Evolutionary conservation across 1,140 invertebrate species (phyloP), one percentile per base, ranked within the genome.

Genomic region (Drosophila bifasciata): DNA sequence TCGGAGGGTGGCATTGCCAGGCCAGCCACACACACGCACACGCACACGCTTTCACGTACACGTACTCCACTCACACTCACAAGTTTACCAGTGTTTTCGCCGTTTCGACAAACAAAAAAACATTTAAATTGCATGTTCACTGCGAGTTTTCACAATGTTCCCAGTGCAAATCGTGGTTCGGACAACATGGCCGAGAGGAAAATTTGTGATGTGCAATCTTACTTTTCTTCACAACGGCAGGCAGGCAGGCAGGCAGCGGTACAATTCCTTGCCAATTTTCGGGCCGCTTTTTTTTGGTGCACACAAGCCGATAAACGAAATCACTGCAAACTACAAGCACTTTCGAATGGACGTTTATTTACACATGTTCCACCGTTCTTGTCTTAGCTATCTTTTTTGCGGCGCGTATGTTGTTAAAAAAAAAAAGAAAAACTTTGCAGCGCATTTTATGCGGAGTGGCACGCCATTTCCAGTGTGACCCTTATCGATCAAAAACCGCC

Each of bases 1-100:
- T 77, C 74, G 68, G 74, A 67, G 75, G 74, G 75, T 72, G 64
- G 76, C 81, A 86, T 86, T 83, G 79, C 79, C 76, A 79, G n/a
- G n/a, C n/a, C 76, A 81, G 78, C 73, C 59, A 58, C 76, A 72
- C 71, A 72, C 56, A 69, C 64, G 43, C 71, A 72, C 56, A 69
- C 64, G 43, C 51, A 16, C 51, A 56, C 68, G 52, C 23, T 49
- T 32, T 62, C 55, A 40, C 48, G 23, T 36, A 43, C 52, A 40
- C 52, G 41, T 15, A 43, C 39, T 32, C 13, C 49, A 51, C 15
- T 51, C 48, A 69, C 53, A 73, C 39, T 56, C 44, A 50, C 61
- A 16, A 61, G 51, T 55, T 64, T 64, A 52, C 39, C 53, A 58
- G 52, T 64, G 40, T 67, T 74, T 49, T 44, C 25, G 16, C 28